These are phyloP conservation scores for Malacoctenus gilli DNA, from an alignment of 2,797 vertebrate species.

Conservation along the genomic window DNA sequence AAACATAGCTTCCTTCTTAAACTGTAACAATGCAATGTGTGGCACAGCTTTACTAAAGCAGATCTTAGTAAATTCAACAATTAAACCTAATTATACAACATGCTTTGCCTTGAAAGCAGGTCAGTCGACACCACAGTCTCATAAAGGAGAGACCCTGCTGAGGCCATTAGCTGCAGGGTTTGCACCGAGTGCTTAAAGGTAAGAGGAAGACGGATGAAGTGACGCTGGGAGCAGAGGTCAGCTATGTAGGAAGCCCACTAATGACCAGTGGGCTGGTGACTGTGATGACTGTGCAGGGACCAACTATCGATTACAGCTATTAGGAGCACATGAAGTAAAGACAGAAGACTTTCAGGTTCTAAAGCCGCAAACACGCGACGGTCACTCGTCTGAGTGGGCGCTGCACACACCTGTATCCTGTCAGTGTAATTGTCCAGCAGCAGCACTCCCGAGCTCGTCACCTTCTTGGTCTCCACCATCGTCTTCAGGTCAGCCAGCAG, in stretches of 20 bases:
- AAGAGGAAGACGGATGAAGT: slow-evolving; percentile 40
- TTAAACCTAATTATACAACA: too few species aligned
- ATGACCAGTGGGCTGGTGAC: slow-evolving; percentile 41
- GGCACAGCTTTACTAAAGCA: too few species aligned
- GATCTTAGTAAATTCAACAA: too few species aligned
- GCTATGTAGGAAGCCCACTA: slow-evolving; percentile 30
- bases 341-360: too few species aligned
- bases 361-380: too few species aligned
- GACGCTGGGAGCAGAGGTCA: slow-evolving; percentile 45
- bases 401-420: slow-evolving; percentile 90
- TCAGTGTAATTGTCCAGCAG: slow-evolving; percentile 98
- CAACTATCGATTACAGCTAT: slow-evolving; percentile 39
- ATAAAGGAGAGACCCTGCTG: slow-evolving; percentile 9
- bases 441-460: slow-evolving; percentile 97
- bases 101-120: slow-evolving; percentile 14
- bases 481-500: slow-evolving; percentile 97
- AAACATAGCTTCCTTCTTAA: too few species aligned
- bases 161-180: slow-evolving; percentile 11
- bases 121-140: background rate
- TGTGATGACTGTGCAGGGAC: slow-evolving; percentile 1
- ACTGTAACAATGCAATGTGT: too few species aligned
- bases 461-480: slow-evolving; percentile 99
- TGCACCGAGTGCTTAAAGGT: slow-evolving; percentile 9
- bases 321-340: too few species aligned
- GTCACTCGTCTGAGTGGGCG: too few species aligned